Evolutionary conservation across 2,888 invertebrate genomes (phyloP).

Genomic region (Timandra comae): DNA sequence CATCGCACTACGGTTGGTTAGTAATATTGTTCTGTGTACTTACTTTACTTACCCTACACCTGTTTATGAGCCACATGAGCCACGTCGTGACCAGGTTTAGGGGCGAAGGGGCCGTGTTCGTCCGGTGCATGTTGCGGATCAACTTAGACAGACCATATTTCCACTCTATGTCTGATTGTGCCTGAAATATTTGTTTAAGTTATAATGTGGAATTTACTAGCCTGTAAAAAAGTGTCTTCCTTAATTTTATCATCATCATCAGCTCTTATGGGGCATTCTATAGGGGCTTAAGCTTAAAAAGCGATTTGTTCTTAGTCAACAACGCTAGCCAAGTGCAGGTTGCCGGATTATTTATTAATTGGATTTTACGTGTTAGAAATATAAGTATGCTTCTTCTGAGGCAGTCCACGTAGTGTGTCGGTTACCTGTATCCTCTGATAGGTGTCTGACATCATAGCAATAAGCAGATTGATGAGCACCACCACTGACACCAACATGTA

Average conservation of each 20-base stretch:
- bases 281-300: no score
- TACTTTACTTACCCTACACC: constrained; percentile 80
- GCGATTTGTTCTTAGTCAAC: no score
- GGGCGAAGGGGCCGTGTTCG: constrained; percentile 97
- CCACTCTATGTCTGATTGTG: constrained; percentile 99
- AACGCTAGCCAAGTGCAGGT: no score
- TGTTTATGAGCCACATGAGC: constrained; percentile 89
- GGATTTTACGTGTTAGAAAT: no score
- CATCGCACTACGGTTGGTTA: background rate
- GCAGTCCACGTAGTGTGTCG: constrained; percentile 26
- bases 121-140: constrained; percentile 98
- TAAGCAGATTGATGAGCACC: constrained; percentile 98
- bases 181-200: constrained; percentile 74
- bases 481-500: constrained; percentile 99
- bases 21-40: background rate
- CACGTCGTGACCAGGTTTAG: constrained; percentile 97
- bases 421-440: constrained; percentile 99
- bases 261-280: no score
- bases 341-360: no score
- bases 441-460: constrained; percentile 99
- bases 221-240: no score
- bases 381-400: no score
- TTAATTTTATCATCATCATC: no score
- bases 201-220: no score
- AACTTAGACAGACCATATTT: constrained; percentile 99